Evolutionary conservation across 1,140 invertebrate genomes (phyloP), one percentile per base, ranked within the genome.

Genomic region (Dufourea novaeangliae): DNA sequence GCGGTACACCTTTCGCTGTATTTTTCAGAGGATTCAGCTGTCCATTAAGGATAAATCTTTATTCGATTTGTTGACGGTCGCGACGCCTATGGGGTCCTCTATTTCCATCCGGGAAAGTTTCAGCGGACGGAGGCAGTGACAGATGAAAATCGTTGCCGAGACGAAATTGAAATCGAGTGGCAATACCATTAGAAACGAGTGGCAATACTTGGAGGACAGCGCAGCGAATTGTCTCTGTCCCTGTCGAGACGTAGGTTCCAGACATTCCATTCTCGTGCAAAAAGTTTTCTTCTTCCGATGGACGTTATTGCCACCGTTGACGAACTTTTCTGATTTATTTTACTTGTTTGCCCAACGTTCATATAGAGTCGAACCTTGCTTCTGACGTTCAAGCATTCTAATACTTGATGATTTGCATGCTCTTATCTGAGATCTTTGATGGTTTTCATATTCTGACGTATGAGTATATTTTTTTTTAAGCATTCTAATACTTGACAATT

Each of bases 151-250:
- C 64, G 67, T 75, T 63, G 77, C 71, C 52, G 70, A 77, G 62
- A 59, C 64, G 56, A 68, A 84, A 84, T 84, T 83, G 82, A 75
- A 70, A 84, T 80, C 83, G 81, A 83, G 82, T 80, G 59, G 83
- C 78, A 84, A 84, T 83, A 77, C 72, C 72, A 83, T 84, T 83
- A 84, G 83, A 84, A 56, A 63, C 27, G 57, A 70, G 56, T 62
- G 69, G 29, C 44, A 27, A 50, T 68, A 80, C 80, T 83, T 72
- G 29, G 56, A 73, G 63, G n/a, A 70, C 76, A 69, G 56, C 64
- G 64, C 64, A 44, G 78, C 56, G 46, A 78, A 83, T 83, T 64
- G 74, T 82, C 56, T 54, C 59, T 69, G 59, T 54, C 62, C 74
- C 44, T 68, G 46, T 82, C 46, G 25, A 27, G 20, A 32, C 27